These are phyloP conservation scores for Tetheella fluctuosa DNA, from an alignment of 2,888 invertebrate species.

Conservation along the genomic window DNA sequence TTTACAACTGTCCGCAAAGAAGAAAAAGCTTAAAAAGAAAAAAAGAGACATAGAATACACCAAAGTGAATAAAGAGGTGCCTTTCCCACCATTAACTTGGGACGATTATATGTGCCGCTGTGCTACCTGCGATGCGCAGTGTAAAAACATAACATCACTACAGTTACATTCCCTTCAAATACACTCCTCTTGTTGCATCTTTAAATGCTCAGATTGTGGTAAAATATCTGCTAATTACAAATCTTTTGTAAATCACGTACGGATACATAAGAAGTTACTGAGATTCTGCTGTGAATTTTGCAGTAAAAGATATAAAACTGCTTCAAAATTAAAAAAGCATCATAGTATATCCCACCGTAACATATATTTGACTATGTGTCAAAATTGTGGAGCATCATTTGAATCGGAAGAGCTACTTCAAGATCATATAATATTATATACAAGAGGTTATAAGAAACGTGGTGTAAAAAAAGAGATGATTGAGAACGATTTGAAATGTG, in stretches of 20 bases:
- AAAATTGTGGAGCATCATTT: slow-evolving; percentile 63
- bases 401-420: slow-evolving; percentile 60
- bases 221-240: slow-evolving; percentile 61
- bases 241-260: slow-evolving; percentile 64
- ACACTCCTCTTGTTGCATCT: slow-evolving; percentile 65
- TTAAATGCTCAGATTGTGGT: slow-evolving; percentile 71
- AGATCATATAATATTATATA: slow-evolving; percentile 63
- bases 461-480: slow-evolving; percentile 42
- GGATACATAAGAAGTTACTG: slow-evolving; percentile 63
- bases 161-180: slow-evolving; percentile 72
- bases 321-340: slow-evolving; percentile 60
- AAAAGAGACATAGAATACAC: slow-evolving; percentile 26
- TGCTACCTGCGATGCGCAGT: slow-evolving; percentile 70
- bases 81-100: slow-evolving; percentile 55
- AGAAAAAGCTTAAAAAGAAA: slow-evolving; percentile 52
- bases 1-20: slow-evolving; percentile 47
- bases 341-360: slow-evolving; percentile 47
- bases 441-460: slow-evolving; percentile 50
- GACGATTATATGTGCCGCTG: slow-evolving; percentile 70
- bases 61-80: slow-evolving; percentile 23
- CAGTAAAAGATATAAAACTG: slow-evolving; percentile 56
- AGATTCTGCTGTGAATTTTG: slow-evolving; percentile 73
- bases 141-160: slow-evolving; percentile 64
- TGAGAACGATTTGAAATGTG: slow-evolving; percentile 62
- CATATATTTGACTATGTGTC: slow-evolving; percentile 50